These are phyloP conservation scores for Rhinella marina DNA, from an alignment of 2,797 vertebrate genomes.

Conservation along the genomic window DNA sequence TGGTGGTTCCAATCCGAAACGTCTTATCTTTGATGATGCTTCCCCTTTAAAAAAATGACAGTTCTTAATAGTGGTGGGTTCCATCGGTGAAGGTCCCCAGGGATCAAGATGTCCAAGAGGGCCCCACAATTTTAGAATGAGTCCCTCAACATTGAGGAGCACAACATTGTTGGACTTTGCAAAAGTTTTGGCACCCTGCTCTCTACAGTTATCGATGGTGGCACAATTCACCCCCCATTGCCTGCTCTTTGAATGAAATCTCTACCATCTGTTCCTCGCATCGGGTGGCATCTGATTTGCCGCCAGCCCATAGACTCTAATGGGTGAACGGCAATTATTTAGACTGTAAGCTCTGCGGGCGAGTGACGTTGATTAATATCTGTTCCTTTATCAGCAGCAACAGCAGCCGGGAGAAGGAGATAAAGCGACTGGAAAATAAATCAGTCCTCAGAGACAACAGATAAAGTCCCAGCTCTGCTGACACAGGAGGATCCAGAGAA, in stretches of 20 bases:
- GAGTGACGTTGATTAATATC: background rate
- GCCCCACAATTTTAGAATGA: too few species aligned
- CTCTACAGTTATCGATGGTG: background rate
- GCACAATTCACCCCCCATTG: too few species aligned
- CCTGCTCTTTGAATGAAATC: too few species aligned
- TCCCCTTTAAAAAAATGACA: too few species aligned
- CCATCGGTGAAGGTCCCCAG: too few species aligned
- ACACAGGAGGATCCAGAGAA: background rate
- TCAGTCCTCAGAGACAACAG: slow-evolving; percentile 12
- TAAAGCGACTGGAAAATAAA: background rate
- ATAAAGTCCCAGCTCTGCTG: background rate
- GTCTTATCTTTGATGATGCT: too few species aligned
- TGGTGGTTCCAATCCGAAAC: too few species aligned
- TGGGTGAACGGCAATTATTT: background rate
- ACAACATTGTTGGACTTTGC: background rate
- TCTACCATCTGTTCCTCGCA: too few species aligned
- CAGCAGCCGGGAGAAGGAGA: background rate
- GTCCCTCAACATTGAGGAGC: too few species aligned
- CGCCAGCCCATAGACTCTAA: background rate
- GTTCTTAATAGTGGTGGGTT: too few species aligned
- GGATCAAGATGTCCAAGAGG: too few species aligned
- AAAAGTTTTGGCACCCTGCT: background rate
- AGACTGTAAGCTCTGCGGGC: background rate
- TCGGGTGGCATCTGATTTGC: background rate
- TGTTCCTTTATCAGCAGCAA: background rate